Base-by-base conservation (phyloP, 2,797 vertebrate species). In the Meda fulgida region DNA sequence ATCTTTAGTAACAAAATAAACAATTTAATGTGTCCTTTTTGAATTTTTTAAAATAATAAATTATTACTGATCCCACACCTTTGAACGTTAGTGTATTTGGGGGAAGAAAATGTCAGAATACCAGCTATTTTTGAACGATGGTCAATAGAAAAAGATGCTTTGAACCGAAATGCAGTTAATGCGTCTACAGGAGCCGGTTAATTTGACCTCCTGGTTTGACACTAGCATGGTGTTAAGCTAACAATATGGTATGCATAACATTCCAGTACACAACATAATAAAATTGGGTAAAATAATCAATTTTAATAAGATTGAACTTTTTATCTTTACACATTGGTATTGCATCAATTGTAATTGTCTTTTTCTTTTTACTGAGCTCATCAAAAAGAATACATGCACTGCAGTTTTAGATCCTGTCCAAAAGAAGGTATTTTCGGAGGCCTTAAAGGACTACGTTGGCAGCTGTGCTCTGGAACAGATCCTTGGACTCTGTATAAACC, bases 401-500 rank as follows among this genome's bases (percentile, higher is more conserved):
- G 21, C 29, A 36, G 34, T 13, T 4, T 55, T 38, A n/a, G 10
- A 76, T 76, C 13, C 11, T 36, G 73, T 7, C 48, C 6, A 7
- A 36, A 8, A 55, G 3, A 76, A 76, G 29, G 19, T 23, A 13
- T 53, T 53, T 34, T 34, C 31, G 3, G 51, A 75, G 48, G 48
- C 48, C 31, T 19, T 29, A 38, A 40, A 29, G 16, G 26, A 21
- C 70, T 34, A 63, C 11, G 1, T n/a, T 23, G n/a, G 26, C 38
- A 31, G 40, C 55, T 65, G 29, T 58, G 40, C 14, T 66, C 38
- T 73, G 38, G 7, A 63, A 18, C 38, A 31, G 26, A 34, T 70
- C 19, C 21, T 65, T 83, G 58, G 71, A 76, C 81, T 83, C 58
- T 29, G 58, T 51, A 36, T 83, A 76, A 83, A 76, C 81, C 60